phyloP scores from a whole-genome alignment of 2,113 vertebrate species.

The Pavo muticus region DNA sequence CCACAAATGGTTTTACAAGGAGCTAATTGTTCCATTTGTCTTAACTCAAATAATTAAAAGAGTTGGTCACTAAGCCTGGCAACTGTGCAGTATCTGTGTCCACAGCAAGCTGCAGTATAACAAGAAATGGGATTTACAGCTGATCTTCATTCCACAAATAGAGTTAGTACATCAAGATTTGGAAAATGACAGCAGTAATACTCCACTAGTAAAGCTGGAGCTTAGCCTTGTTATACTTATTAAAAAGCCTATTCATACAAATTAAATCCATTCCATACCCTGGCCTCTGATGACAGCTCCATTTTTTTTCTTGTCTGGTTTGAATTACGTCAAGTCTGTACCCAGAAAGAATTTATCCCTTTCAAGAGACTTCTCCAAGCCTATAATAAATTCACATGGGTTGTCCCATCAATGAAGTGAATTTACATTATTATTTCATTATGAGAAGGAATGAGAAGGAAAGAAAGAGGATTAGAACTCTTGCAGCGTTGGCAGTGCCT shows the following conservation, averaged over 20 bases:
- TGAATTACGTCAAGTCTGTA: conserved; percentile 81
- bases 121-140: conserved; percentile 57
- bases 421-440: conserved; percentile 88
- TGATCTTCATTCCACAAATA: conserved; percentile 63
- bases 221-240: conserved; percentile 79
- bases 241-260: conserved; percentile 84
- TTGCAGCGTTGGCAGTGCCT: conserved; percentile 72
- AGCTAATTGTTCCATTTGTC: conserved; percentile 50
- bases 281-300: conserved; percentile 79
- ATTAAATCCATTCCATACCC: conserved; percentile 81
- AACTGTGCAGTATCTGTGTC: not conserved
- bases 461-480: conserved; percentile 82
- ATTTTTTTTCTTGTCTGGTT: conserved; percentile 81
- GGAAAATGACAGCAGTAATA: conserved; percentile 76
- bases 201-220: conserved; percentile 70
- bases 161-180: conserved; percentile 75
- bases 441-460: conserved; percentile 77
- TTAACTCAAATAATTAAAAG: conserved; percentile 53
- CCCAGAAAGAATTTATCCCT: conserved; percentile 82
- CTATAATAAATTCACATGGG: conserved; percentile 82
- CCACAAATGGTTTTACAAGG: conserved; percentile 17
- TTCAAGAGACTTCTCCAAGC: conserved; percentile 81
- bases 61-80: not conserved
- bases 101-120: conserved; percentile 10
- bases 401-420: conserved; percentile 78